These are phyloP conservation scores for Euphonia xanthogaster DNA, from an alignment of 2,797 vertebrate genomes.

Conservation along the genomic window DNA sequence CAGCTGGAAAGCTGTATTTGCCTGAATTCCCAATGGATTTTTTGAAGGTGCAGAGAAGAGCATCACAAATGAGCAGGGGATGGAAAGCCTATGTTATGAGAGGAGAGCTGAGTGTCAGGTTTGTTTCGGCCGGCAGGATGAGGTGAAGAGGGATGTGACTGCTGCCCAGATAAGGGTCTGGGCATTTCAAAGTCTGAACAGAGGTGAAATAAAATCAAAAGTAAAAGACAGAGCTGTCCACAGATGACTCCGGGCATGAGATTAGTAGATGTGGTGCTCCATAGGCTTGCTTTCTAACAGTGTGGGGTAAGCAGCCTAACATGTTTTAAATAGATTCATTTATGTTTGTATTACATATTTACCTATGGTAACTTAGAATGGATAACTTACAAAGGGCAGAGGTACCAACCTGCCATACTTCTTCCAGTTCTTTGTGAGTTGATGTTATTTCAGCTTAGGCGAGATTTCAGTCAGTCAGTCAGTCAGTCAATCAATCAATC, in stretches of 20 bases:
- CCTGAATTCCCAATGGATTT: not conserved
- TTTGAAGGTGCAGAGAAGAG: not conserved
- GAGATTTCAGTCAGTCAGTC: not conserved
- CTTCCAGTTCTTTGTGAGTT: not conserved
- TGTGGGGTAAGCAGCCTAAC: not conserved
- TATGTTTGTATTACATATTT: not conserved
- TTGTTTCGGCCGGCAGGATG: not conserved
- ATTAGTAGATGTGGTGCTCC: not conserved
- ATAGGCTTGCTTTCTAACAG: not conserved
- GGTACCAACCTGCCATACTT: not conserved
- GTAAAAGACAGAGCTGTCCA: not conserved
- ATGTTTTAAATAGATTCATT: not conserved
- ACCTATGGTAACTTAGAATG: not conserved
- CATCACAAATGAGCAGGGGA: fast-evolving
- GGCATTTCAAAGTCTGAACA: not conserved
- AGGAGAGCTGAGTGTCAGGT: not conserved
- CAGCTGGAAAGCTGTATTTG: not conserved
- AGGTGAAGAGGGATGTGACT: not conserved
- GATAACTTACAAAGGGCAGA: not conserved
- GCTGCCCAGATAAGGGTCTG: not conserved
- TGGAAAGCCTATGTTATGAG: not conserved
- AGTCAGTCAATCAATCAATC: not conserved
- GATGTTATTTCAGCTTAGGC: not conserved
- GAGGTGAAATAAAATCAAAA: not conserved
- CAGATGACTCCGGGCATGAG: not conserved